phyloP scores from a whole-genome alignment of 2,113 vertebrate genomes.

The Atherinomorus stipes region DNA sequence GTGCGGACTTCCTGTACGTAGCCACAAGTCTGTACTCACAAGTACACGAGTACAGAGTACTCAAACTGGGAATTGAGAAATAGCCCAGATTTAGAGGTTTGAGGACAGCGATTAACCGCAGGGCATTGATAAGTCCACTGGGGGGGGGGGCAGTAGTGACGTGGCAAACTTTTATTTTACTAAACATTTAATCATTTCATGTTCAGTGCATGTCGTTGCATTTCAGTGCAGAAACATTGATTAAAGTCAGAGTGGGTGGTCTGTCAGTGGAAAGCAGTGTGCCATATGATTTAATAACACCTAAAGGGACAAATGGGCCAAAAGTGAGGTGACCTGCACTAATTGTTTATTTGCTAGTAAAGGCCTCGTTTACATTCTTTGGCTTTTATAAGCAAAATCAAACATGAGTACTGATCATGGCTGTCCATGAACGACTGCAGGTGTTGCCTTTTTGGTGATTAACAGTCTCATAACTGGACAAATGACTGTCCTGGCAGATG shows the following conservation, averaged over 20 bases:
- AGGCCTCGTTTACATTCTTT: conserved; percentile 31
- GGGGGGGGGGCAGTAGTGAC: too few relatives aligned
- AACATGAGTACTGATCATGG: conserved; percentile 55
- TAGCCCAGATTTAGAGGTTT: too few relatives aligned
- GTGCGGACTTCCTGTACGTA: too few relatives aligned
- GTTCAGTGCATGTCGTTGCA: neutral
- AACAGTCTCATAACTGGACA: conserved; percentile 79
- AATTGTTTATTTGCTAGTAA: conserved; percentile 4
- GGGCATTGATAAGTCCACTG: too few relatives aligned
- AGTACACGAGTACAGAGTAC: too few relatives aligned
- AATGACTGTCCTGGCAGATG: conserved; percentile 74
- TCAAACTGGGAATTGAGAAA: too few relatives aligned
- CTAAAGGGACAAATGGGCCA: neutral
- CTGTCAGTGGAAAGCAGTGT: neutral
- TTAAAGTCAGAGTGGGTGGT: conserved; percentile 1
- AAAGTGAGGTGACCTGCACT: neutral
- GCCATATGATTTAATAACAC: neutral
- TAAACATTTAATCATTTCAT: too few relatives aligned
- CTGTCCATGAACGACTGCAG: conserved; percentile 74
- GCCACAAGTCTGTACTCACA: too few relatives aligned
- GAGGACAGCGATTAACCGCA: too few relatives aligned
- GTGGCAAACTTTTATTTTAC: too few relatives aligned
- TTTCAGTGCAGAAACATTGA: conserved; percentile 32
- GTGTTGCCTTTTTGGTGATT: conserved; percentile 78
- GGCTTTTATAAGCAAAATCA: conserved; percentile 54